Evolutionary conservation across 2,888 invertebrate species (phyloP).

Genomic region (Conops quadrifasciatus): DNA sequence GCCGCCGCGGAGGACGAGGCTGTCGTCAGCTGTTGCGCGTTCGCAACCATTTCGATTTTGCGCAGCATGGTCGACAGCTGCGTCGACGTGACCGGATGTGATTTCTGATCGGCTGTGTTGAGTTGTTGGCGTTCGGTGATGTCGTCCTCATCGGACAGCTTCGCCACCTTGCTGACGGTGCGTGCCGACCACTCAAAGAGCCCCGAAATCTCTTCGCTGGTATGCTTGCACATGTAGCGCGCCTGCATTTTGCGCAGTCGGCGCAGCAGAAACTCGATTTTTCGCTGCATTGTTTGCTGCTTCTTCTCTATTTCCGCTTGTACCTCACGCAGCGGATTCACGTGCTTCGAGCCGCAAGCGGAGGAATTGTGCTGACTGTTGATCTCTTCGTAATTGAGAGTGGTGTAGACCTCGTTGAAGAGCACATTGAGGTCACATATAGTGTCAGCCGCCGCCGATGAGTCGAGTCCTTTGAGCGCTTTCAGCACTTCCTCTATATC

Average conservation of each 20-base stretch:
- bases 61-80: conserved; percentile 69
- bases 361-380: conserved; percentile 44
- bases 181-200: conserved; percentile 79
- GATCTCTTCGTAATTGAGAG: conserved; percentile 48
- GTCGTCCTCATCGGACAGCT: conserved; percentile 39
- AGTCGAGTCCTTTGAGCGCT: conserved; percentile 79
- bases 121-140: conserved; percentile 41
- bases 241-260: conserved; percentile 81
- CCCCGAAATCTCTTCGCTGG: conserved; percentile 80
- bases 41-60: conserved; percentile 58
- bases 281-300: conserved; percentile 70
- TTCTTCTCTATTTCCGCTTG: conserved; percentile 56
- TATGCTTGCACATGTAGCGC: conserved; percentile 77
- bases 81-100: conserved; percentile 66
- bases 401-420: conserved; percentile 56
- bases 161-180: conserved; percentile 37
- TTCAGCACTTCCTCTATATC: conserved; percentile 78
- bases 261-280: conserved; percentile 76
- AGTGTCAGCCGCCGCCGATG: conserved; percentile 53
- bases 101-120: conserved; percentile 59
- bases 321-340: conserved; percentile 51
- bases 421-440: conserved; percentile 61
- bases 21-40: conserved; percentile 56
- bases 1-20: conserved; percentile 43
- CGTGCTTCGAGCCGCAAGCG: conserved; percentile 34